Base-by-base conservation (phyloP, 2,888 invertebrate genomes). In the Unio delphinus region DNA sequence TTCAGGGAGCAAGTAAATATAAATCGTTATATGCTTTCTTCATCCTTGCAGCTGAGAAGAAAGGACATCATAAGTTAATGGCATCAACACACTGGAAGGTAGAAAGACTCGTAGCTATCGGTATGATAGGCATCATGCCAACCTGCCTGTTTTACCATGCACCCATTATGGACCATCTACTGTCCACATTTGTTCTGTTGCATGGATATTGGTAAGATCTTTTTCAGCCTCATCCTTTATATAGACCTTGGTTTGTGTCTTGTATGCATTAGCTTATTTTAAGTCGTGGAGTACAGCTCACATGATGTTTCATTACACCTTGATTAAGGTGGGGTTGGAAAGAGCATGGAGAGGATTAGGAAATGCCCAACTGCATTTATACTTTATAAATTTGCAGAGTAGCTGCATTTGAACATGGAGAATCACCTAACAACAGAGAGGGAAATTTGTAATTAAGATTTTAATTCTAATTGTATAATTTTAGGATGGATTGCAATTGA, bases 161-260 rank as follows among this genome's bases (percentile, higher is more conserved):
- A 57, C 87, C 90, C 30, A 79, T 85, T 15, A 89, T 90, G 86
- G 91, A 91, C 75, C 88, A 84, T 65, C 77, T 88, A 55, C 80
- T 91, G 34, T 84, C 89, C 18, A 83, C 89, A 55, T 87, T 89
- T 34, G 84, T 91, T 26, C 87, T 89, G 68, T 84, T 91, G 55
- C 91, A 91, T 82, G 87, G 88, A 55, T 90, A 90, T 83, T 91
- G 91, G 91, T 91, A 77, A 73, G 87, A 76, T 45, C 57, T 20
- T 23, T 20, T 54, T 54, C 20, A 15, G 1, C 15, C 15, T 11
- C 45, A 45, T 45, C 45, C 15, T 34, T 45, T 45, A 23, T 45
- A 15, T 62, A 2, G n/a, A 23, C 28, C 60, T 7, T 6, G 23
- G 26, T 60, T 60, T 60, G 17, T 6, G 60, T 18, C 18, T 28